Evolutionary conservation across 2,113 vertebrate genomes (phyloP).

Genomic region (Motacilla tschutschensis): DNA sequence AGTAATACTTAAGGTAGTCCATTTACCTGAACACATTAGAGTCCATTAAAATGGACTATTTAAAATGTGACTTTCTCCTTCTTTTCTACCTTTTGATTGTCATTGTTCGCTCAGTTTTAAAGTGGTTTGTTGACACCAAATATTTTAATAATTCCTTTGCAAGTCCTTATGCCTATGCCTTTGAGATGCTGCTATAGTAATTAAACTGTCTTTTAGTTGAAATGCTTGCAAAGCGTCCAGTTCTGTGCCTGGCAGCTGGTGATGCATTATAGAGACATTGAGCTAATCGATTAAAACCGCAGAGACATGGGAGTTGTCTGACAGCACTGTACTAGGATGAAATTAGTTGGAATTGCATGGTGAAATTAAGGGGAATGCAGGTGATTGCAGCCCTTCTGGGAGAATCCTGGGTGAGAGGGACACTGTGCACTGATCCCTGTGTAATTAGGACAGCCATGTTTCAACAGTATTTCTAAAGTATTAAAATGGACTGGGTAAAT

Average conservation of each 20-base stretch:
- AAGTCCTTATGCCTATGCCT: constrained; percentile 76
- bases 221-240: constrained; percentile 81
- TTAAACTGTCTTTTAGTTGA: constrained; percentile 88
- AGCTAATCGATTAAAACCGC: constrained; percentile 96
- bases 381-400: constrained; percentile 86
- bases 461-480: constrained; percentile 87
- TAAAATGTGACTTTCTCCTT: constrained; percentile 62
- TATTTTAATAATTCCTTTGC: constrained; percentile 79
- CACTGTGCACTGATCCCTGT: constrained; percentile 81
- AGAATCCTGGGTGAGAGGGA: constrained; percentile 82
- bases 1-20: constrained; percentile 7
- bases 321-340: constrained; percentile 90
- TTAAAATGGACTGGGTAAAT: constrained; percentile 81
- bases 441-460: constrained; percentile 89
- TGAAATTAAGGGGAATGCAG: constrained; percentile 85
- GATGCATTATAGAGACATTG: constrained; percentile 93
- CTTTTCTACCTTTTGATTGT: constrained; percentile 68
- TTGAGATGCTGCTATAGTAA: constrained; percentile 86
- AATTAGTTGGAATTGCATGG: constrained; percentile 93
- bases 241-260: constrained; percentile 88
- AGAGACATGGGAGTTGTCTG: constrained; percentile 93
- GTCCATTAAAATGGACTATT: constrained; percentile 53
- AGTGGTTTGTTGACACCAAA: constrained; percentile 77
- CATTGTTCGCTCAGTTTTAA: constrained; percentile 70
- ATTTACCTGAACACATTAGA: constrained; percentile 65